Evolutionary conservation across 2,888 invertebrate species (phyloP), one percentile per base, ranked within the genome.

Genomic region (Homarus gammarus): DNA sequence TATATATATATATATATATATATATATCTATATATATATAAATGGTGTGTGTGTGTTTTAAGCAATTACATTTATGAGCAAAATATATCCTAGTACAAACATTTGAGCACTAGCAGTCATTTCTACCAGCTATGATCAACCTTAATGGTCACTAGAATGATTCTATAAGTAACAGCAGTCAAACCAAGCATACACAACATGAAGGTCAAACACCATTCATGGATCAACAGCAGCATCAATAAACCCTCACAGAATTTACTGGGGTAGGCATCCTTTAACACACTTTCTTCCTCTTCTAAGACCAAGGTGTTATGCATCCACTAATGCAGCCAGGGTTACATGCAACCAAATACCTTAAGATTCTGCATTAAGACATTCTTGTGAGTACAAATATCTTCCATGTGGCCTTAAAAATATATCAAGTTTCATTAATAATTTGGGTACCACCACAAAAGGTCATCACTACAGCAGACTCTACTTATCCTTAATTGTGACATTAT

Each of bases 71-170:
- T 44, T 36, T 27, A 75, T 36, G 36, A 18, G 36, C n/a, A 75
- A 75, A 81, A 64, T 56, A 81, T 81, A 33, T 61, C 36, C n/a
- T 70, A 68, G 27, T 44, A 83, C 79, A 83, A 40, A 83, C 82
- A 83, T 68, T 83, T 83, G 82, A 83, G 82, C 82, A 83, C 82
- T 70, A 83, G 70, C 82, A 12, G 44, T 83, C 56, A 70, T 44
- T 27, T 83, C 27, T 68, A 83, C 18, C 27, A 40, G 51, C 68
- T 83, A 70, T n/a, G 31, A 61, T 36, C 36, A 31, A 27, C 40
- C 70, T 70, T 83, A 83, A 40, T n/a, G n/a, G 70, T 70, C 70
- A 70, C 82, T 83, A 83, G 12, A 75, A 49, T n/a, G n/a, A n/a
- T n/a, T 75, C 75, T 68, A 31, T 18, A 83, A 31, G 44, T 82